These are phyloP conservation scores for Falco concolor DNA, from an alignment of 2,797 vertebrate species.

Conservation along the genomic window DNA sequence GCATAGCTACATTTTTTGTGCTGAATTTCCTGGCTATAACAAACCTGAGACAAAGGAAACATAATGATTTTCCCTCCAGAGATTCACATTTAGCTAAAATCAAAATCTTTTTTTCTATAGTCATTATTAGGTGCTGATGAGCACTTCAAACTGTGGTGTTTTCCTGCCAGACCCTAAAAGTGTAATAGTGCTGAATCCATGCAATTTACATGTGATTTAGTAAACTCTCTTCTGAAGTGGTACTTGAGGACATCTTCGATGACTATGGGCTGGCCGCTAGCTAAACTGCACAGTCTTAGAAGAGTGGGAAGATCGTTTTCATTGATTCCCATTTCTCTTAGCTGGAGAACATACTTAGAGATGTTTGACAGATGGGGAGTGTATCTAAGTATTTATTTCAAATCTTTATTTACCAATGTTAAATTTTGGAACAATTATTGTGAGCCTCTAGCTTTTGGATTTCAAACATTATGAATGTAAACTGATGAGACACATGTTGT, in stretches of 20 bases:
- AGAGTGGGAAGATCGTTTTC: constrained; percentile 37
- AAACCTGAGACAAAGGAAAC: constrained; percentile 7
- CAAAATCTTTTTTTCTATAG: constrained; percentile 25
- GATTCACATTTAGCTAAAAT: constrained; percentile 43
- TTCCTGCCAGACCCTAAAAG: constrained; percentile 57
- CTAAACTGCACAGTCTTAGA: constrained; percentile 42
- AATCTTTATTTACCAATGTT: constrained; percentile 28
- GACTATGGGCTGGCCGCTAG: constrained; percentile 51
- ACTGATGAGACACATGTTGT: constrained; percentile 35
- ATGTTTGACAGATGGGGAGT: constrained; percentile 32
- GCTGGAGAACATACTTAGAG: constrained; percentile 12
- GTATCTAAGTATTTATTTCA: neutral
- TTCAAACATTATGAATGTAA: constrained; percentile 39
- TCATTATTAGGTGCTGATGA: constrained; percentile 58
- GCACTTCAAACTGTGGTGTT: constrained; percentile 41
- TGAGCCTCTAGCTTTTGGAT: neutral
- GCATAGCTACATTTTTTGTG: neutral
- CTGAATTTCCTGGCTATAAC: neutral
- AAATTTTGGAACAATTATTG: constrained; percentile 37
- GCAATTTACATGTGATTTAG: constrained; percentile 63
- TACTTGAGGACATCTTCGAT: constrained; percentile 63
- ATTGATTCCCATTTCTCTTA: constrained; percentile 54
- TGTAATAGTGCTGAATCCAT: constrained; percentile 47
- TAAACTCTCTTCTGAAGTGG: constrained; percentile 55
- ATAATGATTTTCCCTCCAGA: neutral